Percentiles rank a stretch among this genome's conserved stretches.
Evolutionary conservation across 2,113 vertebrate species (phyloP).

Genomic region (Glareola pratincola): DNA sequence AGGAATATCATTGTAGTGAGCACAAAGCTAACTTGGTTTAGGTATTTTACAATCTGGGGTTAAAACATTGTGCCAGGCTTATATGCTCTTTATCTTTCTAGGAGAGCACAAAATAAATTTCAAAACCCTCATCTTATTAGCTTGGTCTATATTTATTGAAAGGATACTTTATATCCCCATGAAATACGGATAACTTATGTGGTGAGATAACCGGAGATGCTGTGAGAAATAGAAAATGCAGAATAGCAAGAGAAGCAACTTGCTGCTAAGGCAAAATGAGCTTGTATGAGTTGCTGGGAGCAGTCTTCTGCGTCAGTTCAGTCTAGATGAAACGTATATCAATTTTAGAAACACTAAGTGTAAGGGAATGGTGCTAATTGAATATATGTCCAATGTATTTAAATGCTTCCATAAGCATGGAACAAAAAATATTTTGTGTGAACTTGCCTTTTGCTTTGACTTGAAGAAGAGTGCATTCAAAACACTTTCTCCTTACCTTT

Average conservation of each 20-base stretch:
- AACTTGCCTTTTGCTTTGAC: not conserved
- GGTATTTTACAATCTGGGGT: not conserved
- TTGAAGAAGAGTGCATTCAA: not conserved
- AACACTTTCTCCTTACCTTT: not conserved
- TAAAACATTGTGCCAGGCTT: not conserved
- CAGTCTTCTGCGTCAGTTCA: not conserved
- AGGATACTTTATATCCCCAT: not conserved
- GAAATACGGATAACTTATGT: not conserved
- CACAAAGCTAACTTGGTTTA: not conserved
- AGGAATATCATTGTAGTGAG: not conserved
- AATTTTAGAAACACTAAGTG: too few species aligned
- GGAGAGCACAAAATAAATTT: not conserved
- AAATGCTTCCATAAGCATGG: not conserved
- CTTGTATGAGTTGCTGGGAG: not conserved
- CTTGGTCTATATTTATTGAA: not conserved
- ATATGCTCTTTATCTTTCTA: not conserved
- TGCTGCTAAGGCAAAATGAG: not conserved
- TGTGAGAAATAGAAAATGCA: not conserved
- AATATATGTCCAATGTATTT: not conserved
- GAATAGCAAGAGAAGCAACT: not conserved
- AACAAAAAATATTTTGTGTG: not conserved
- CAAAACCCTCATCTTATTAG: not conserved
- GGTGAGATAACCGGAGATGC: not conserved
- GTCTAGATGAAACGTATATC: not conserved
- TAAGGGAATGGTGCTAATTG: too few species aligned